Percentiles rank a stretch among this genome's conserved stretches.
phyloP scores from a whole-genome alignment of 2,797 vertebrate genomes.

The Masticophis lateralis region DNA sequence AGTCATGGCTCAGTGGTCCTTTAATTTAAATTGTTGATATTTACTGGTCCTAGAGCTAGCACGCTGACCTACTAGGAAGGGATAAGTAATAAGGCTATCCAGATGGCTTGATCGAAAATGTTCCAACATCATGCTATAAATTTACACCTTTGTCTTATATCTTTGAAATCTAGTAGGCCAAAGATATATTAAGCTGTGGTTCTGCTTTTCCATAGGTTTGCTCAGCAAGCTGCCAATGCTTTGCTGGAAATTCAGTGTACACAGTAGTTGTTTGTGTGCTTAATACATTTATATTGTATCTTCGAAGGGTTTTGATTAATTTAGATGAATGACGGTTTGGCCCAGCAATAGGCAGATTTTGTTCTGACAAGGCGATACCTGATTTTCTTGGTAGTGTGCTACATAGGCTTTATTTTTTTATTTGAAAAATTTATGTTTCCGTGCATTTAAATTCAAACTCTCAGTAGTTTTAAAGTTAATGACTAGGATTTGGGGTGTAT shows the following conservation, averaged over 20 bases:
- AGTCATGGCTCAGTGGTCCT: neutral
- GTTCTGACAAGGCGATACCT: neutral
- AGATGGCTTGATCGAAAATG: neutral
- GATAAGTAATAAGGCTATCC: neutral
- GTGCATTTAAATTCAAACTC: neutral
- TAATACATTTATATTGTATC: neutral
- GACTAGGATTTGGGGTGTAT: neutral
- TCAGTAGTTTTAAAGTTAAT: neutral
- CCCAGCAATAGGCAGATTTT: neutral
- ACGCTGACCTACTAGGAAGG: neutral
- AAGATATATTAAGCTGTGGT: neutral
- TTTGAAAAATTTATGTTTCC: neutral
- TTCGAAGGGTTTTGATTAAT: neutral
- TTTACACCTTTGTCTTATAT: neutral
- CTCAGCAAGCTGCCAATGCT: neutral
- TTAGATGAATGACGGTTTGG: neutral
- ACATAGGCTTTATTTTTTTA: too few species aligned
- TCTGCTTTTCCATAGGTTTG: neutral
- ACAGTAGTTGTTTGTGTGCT: neutral
- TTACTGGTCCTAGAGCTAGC: neutral
- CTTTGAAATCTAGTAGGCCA: neutral
- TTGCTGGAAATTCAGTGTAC: neutral
- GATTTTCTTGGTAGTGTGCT: neutral
- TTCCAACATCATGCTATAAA: neutral
- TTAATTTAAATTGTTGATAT: neutral